Evolutionary conservation across 2,888 invertebrate genomes (phyloP), one percentile per base, ranked within the genome.

Genomic region (Thera britannica): DNA sequence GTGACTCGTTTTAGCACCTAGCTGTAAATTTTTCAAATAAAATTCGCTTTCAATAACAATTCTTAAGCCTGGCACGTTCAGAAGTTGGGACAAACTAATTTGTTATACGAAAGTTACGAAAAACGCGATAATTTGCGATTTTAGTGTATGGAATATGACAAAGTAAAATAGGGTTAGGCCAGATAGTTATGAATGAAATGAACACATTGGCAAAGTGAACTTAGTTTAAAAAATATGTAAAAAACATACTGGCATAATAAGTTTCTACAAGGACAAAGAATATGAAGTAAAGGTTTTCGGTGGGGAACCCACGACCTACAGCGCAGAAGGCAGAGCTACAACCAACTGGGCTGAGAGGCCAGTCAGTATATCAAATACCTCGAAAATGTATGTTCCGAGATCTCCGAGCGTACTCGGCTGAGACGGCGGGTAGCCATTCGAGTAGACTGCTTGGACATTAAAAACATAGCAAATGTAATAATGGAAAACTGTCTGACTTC

Each of bases 401-500:
- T 58, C 11, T 64, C 35, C n/a, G 12, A 51, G 51, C n/a, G 35
- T 23, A 12, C 41, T 56, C 44, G 8, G 34, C 38, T 38, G 55
- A 65, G 48, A 23, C 59, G 56, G 23, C 51, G 51, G 65, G 65
- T 56, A 64, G n/a, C 48, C 38, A 5, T 56, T 65, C 34, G 38
- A 57, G 57, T 65, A 58, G 56, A 62, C 57, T 41, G 56, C 61
- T 52, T 23, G 60, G 60, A 51, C 60, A 61, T 66, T 61, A 56
- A 66, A 54, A 61, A 51, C 46, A 61, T 61, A 52, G 57, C 52
- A 61, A 34, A 34, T 60, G 34, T 36, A 59, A 55, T 60, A 55
- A 48, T 46, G 48, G 54, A 48, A 64, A 59, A 23, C 71, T 74
- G 66, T 70, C 70, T 72, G 58, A 69, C 69, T 73, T 67, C 65